Base-by-base conservation (phyloP, 2,113 vertebrate species). In the Vicugna pacos region DNA sequence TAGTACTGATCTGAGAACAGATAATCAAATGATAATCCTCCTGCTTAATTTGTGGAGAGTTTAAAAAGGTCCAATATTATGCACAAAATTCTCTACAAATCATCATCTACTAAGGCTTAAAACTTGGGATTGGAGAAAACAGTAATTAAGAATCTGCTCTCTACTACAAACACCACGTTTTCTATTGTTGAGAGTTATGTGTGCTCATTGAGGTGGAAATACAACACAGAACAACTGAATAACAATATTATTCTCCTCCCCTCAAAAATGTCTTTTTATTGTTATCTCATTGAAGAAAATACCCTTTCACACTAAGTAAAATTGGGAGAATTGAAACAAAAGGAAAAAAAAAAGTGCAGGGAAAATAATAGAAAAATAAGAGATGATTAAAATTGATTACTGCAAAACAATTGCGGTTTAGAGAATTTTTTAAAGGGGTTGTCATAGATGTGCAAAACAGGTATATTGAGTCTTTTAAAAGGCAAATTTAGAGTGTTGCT, bases 401-500 rank as follows among this genome's bases (percentile, higher is more conserved):
- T 69, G 2, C 5, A 56, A 91, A 86, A 64, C 32, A 56, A n/a
- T 81, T 94, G 48, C 56, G 30, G 13, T 56, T 95, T 87, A 90
- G 69, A 58, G 30, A 83, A 83, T 70, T 89, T 67, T 89, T 38
- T 35, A 93, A 91, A 82, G 16, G 54, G 2, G 28, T 65, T 81
- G 8, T 69, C 75, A 70, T 52, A 48, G 38, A 4, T 0, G 0
- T 91, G 0, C 8, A 7, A 50, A 83, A 38, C 20, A 96, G 67
- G 35, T 6, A 32, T 89, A 95, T 73, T 97, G 91, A 86, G 75
- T 79, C 56, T 91, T 93, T 95, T 64, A 95, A 92, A 91, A 93
- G 92, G 94, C 77, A 97, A 96, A 95, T 97, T 95, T 91, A 76
- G 80, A 95, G 94, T 96, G 95, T 96, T 96, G 97, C 79, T 97